Conservation (phyloP, 2,797 vertebrate species). For the Notamacropus eugenii region DNA sequence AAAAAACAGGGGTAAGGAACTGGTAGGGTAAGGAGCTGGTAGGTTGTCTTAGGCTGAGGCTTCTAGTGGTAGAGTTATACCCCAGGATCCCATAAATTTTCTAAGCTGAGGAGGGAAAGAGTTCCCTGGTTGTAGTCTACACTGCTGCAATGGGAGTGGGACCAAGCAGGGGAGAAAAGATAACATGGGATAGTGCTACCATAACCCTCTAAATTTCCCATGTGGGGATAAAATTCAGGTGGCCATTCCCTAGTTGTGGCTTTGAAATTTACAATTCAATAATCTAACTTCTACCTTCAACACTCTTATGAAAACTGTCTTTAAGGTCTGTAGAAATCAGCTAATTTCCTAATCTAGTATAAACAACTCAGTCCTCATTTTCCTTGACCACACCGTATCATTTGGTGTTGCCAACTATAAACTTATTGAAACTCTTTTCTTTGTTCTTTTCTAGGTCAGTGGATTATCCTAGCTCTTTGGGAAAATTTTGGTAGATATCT, state of each 20-base stretch:
- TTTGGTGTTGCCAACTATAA: background rate
- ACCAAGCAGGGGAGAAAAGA: background rate
- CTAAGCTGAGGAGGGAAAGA: background rate
- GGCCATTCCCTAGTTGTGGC: background rate
- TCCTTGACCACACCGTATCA: background rate
- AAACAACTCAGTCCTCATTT: background rate
- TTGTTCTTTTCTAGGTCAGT: background rate
- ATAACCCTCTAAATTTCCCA: background rate
- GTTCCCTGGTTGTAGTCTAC: background rate
- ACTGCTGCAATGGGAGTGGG: background rate
- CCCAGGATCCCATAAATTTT: background rate
- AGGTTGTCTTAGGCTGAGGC: background rate
- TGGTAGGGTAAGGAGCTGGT: background rate
- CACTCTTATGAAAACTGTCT: background rate
- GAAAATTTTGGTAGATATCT: background rate
- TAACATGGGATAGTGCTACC: background rate
- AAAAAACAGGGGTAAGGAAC: background rate
- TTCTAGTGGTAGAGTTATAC: background rate
- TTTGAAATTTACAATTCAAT: background rate
- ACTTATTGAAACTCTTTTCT: background rate
- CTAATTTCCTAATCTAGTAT: background rate
- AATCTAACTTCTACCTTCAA: background rate
- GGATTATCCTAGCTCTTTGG: background rate
- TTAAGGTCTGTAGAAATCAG: background rate
- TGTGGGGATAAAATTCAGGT: background rate